Evolutionary conservation across 2,797 vertebrate species (phyloP).

Genomic region (Jordanella pulchra): DNA sequence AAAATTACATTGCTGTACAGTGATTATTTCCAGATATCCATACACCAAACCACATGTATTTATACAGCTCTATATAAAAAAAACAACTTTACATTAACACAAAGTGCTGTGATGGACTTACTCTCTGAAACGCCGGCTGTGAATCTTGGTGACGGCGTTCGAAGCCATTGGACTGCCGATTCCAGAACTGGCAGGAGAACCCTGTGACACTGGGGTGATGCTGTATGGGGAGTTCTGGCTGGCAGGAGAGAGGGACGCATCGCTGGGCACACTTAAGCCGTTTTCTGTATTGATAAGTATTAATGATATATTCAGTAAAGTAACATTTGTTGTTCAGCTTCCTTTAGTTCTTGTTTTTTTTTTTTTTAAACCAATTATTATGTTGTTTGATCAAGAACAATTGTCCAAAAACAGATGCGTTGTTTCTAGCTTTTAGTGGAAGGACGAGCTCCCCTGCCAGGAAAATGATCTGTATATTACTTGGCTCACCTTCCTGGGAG

Average conservation of each 20-base stretch:
- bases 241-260: slow-evolving; percentile 94
- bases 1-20: slow-evolving; percentile 24
- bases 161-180: slow-evolving; percentile 98
- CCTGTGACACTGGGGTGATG: slow-evolving; percentile 98
- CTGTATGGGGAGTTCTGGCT: slow-evolving; percentile 98
- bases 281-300: slow-evolving; percentile 79
- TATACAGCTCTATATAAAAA: too few species aligned
- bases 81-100: neutral
- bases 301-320: too few species aligned
- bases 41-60: slow-evolving; percentile 2
- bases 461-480: neutral
- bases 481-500: slow-evolving; percentile 85
- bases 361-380: too few species aligned
- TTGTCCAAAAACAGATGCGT: neutral
- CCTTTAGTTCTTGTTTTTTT: too few species aligned
- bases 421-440: neutral
- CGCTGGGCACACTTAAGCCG: slow-evolving; percentile 93
- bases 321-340: too few species aligned
- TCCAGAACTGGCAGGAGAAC: slow-evolving; percentile 94
- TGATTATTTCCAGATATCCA: slow-evolving; percentile 38
- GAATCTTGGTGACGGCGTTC: slow-evolving; percentile 96
- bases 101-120: slow-evolving; percentile 74
- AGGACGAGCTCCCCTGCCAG: neutral
- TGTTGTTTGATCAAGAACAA: too few species aligned
- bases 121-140: slow-evolving; percentile 98